Base-by-base conservation (phyloP, 1,140 invertebrate genomes). In the Bombus pascuorum region DNA sequence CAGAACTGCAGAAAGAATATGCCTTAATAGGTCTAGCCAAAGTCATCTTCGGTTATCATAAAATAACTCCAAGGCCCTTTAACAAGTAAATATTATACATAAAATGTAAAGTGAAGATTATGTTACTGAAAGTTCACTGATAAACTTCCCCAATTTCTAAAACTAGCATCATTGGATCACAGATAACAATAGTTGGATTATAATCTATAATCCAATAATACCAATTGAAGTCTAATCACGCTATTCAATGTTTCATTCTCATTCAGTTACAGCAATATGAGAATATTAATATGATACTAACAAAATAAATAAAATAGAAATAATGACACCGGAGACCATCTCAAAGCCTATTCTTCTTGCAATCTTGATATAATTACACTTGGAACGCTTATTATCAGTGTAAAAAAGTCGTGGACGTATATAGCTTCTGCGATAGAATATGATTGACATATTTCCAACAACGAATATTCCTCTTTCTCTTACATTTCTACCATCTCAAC, bases 351-450 rank as follows among this genome's bases (percentile, higher is more conserved):
- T 79, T 44, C 22, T 68, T 79, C 32, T 42, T 28, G 5, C 9
- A 37, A 22, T 53, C 15, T 37, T 80, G 57, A 13, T 77, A 77
- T 37, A 80, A 70, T 47, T 80, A 80, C 72, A 72, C 62, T 89
- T 81, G 81, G 47, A 85, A 81, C 81, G 85, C 80, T 91, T 87
- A 88, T 87, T 87, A 86, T 42, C 81, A 62, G 87, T 77, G 76
- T 91, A 92, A 86, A 92, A 91, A 91, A 90, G n/a, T 83, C 22
- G 57, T 92, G 91, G 91, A 92, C 91, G 91, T 92, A 89, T 89
- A 88, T 90, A 86, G 74, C 85, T 85, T 73, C 28, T 66, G 85
- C 72, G 77, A 87, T 90, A 91, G 87, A 91, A 92, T 89, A 87
- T 87, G 83, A 87, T 87, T 87, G 81, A 92, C 88, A 85, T 83